Evolutionary conservation across 2,113 vertebrate genomes (phyloP).

Genomic region (Psittacula cyanocephala): DNA sequence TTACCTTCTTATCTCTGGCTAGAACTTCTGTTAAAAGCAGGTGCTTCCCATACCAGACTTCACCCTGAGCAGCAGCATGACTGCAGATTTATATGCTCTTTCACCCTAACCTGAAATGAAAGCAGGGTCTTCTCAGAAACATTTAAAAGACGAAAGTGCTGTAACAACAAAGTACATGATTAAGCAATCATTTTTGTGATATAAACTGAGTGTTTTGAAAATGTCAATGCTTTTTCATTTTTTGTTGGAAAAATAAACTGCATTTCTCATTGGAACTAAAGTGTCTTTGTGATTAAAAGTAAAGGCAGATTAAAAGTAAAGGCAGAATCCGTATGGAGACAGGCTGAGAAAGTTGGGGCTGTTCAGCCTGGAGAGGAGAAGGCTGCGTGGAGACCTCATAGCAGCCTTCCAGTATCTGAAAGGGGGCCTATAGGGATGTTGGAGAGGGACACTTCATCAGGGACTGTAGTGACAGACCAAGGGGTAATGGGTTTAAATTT

Average conservation of each 20-base stretch:
- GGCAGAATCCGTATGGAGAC: too few species aligned
- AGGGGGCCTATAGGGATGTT: too few species aligned
- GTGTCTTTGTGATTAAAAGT: neutral
- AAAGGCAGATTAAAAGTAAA: neutral
- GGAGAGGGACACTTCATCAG: too few species aligned
- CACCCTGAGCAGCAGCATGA: neutral
- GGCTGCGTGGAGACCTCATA: too few species aligned
- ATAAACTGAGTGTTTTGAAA: neutral
- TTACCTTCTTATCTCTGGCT: neutral
- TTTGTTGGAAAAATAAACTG: neutral
- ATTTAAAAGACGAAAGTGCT: neutral
- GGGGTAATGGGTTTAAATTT: too few species aligned
- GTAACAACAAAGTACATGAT: neutral
- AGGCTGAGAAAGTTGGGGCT: too few species aligned
- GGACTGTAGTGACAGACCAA: too few species aligned
- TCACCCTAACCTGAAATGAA: neutral
- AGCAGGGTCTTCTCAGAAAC: neutral
- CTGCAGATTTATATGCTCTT: neutral
- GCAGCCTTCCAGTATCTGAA: too few species aligned
- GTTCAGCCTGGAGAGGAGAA: too few species aligned
- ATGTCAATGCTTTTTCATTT: neutral
- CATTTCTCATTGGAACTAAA: neutral
- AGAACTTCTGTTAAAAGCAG: constrained; percentile 12
- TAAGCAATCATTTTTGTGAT: neutral
- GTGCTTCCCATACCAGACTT: neutral